Base-by-base conservation (phyloP, 2,113 vertebrate genomes). In the Trochalopteron elliotii region DNA sequence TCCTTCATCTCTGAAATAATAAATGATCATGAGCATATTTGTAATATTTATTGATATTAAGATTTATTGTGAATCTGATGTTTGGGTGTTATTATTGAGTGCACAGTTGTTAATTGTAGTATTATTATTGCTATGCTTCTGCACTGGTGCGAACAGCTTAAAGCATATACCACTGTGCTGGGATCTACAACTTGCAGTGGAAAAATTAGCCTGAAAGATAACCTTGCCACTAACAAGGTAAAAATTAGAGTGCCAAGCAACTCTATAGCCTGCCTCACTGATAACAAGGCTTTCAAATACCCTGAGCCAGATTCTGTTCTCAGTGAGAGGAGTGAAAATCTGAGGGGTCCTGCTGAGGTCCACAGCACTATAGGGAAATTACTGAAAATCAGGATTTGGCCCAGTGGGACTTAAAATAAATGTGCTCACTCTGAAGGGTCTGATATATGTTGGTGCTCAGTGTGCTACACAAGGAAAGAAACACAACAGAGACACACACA, bases 171-270 rank as follows among this genome's bases (percentile, higher is more conserved):
- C 71, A 83, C 85, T 95, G 91, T 88, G 59, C 87, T 83, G 85
- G 67, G 67, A 96, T 83, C 78, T 95, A 78, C 64, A 56, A 21
- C 52, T 71, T 94, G 31, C 35, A 63, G 35, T 52, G 23, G 55
- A 88, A 94, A 92, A 94, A 81, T 72, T 60, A 87, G 56, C 44
- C 79, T 86, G 83, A 95, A 97, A 92, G 64, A 95, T 93, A 95
- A 93, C 88, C 90, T 95, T 96, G 90, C 94, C 92, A 92, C 79
- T 94, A 97, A 96, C 85, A 96, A 95, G 90, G 94, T 93, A 96
- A 96, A 96, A 94, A 95, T 88, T 81, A 95, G 93, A 90, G 59
- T 18, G 80, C 76, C 64, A 90, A 86, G 56, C 39, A 93, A 91
- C 83, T 91, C 56, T 4, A 86, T 88, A 70, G 59, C 47, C 59